Percentiles rank a stretch among this genome's conserved stretches.
These are phyloP conservation scores for Theristicus caerulescens DNA, from an alignment of 2,113 vertebrate genomes.

Conservation along the genomic window DNA sequence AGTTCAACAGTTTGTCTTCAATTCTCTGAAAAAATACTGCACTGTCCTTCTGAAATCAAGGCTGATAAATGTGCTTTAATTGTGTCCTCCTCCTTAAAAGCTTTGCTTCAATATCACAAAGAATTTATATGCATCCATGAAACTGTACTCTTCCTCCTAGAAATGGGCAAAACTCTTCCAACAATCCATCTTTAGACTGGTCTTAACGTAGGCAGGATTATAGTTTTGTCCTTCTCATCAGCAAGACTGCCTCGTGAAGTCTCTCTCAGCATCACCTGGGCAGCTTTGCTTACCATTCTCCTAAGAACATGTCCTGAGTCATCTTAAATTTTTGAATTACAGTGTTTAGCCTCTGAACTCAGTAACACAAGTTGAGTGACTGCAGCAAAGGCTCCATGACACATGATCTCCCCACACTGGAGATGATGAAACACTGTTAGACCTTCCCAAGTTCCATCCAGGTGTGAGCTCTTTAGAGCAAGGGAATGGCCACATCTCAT, in stretches of 20 bases:
- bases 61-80: neutral
- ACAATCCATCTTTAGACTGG: neutral
- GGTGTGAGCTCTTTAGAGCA: neutral
- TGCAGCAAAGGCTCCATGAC: neutral
- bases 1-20: neutral
- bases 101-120: neutral
- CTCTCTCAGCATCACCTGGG: neutral
- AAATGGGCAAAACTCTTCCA: neutral
- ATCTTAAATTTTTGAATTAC: neutral
- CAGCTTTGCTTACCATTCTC: neutral
- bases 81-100: neutral
- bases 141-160: neutral
- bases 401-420: neutral
- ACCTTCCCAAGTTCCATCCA: neutral
- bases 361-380: neutral
- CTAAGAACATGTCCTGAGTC: neutral
- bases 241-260: neutral
- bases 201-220: neutral
- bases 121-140: neutral
- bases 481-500: neutral
- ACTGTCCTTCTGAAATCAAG: neutral
- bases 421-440: neutral
- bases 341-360: neutral
- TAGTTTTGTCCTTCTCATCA: neutral
- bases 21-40: neutral